These are phyloP conservation scores for Fulica atra DNA, from an alignment of 2,113 vertebrate species.

Conservation along the genomic window DNA sequence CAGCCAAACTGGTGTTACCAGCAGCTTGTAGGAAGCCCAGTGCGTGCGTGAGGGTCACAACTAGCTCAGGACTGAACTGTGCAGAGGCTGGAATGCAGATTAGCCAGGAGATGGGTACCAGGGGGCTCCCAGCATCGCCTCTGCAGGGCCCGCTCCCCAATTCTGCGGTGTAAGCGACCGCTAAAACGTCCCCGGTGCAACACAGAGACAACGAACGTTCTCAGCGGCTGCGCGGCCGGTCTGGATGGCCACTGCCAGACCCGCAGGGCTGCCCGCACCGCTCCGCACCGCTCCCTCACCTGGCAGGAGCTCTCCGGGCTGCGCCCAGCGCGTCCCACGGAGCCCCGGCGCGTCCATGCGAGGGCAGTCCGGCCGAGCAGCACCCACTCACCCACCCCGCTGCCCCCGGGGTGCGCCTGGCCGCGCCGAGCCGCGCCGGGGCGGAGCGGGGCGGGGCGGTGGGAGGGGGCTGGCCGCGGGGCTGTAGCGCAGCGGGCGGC, in stretches of 20 bases:
- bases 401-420: not conserved
- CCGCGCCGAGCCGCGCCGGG: too few species aligned
- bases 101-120: accelerated
- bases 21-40: not conserved
- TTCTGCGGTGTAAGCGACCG: not conserved
- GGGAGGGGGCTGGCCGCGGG: not conserved
- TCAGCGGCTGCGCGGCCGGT: too few species aligned
- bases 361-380: not conserved
- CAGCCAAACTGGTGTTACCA: not conserved
- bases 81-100: not conserved
- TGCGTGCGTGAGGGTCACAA: not conserved
- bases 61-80: not conserved
- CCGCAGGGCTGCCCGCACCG: not conserved
- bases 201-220: not conserved
- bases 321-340: not conserved
- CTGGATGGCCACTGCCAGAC: not conserved
- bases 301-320: too few species aligned
- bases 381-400: not conserved
- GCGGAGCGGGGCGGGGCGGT: not conserved
- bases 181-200: not conserved
- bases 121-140: not conserved
- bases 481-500: not conserved
- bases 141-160: not conserved
- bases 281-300: too few species aligned
- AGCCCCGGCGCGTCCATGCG: not conserved